These are phyloP conservation scores for Misgurnus mizolepis DNA, from an alignment of 2,113 vertebrate genomes.

Conservation along the genomic window DNA sequence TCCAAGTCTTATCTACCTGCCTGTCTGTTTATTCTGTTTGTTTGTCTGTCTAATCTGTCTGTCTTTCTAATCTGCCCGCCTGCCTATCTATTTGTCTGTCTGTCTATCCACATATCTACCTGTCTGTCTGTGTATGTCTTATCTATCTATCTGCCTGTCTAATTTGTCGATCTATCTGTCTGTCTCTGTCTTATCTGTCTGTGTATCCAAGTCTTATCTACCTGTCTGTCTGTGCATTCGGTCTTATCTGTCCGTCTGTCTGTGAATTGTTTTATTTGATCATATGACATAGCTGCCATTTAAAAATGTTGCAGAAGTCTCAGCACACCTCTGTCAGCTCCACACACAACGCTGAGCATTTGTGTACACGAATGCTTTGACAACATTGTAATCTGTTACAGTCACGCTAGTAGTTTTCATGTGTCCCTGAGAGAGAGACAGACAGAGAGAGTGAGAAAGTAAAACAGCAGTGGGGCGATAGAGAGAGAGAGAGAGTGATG, in stretches of 20 bases:
- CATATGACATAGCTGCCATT: too few relatives aligned
- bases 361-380: not conserved
- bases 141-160: not conserved
- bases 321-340: not conserved
- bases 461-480: not conserved
- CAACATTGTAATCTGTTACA: not conserved
- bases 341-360: not conserved
- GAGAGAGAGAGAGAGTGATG: slow-evolving; percentile 18
- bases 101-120: too few relatives aligned
- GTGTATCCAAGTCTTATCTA: not conserved
- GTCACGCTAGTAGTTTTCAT: not conserved
- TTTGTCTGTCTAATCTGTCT: not conserved
- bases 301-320: not conserved
- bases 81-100: not conserved
- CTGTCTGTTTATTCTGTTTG: not conserved
- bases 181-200: not conserved
- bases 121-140: too few relatives aligned
- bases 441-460: not conserved
- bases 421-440: slow-evolving; percentile 7
- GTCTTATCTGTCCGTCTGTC: too few relatives aligned
- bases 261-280: too few relatives aligned
- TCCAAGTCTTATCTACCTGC: not conserved
- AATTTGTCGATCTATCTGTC: not conserved
- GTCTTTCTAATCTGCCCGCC: too few relatives aligned
- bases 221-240: not conserved